phyloP scores from a whole-genome alignment of 2,113 vertebrate genomes.

The Arenaria interpres region DNA sequence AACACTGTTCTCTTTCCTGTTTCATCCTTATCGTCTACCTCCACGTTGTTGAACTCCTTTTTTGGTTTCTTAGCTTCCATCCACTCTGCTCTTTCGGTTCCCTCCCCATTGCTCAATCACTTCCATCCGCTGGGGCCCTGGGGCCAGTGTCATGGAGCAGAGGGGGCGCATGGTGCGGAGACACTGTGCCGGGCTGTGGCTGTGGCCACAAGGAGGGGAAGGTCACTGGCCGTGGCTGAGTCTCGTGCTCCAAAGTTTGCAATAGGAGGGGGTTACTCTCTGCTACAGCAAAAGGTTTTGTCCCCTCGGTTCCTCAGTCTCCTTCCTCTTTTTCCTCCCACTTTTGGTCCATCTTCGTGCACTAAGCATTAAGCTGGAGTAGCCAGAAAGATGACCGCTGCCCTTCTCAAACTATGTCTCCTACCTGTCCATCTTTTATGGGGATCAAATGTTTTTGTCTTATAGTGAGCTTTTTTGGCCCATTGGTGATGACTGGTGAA shows the following conservation, averaged over 20 bases:
- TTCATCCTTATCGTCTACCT: background rate
- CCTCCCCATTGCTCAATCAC: background rate
- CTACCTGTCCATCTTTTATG: background rate
- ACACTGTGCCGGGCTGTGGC: fast-evolving
- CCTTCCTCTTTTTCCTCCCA: background rate
- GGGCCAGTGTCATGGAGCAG: fast-evolving
- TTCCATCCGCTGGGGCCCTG: background rate
- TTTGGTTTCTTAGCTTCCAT: background rate
- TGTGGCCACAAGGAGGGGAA: background rate
- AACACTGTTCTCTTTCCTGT: background rate
- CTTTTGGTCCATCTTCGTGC: background rate
- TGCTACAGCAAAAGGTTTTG: background rate
- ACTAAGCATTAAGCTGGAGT: background rate
- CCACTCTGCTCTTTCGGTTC: background rate
- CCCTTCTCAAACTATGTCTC: background rate
- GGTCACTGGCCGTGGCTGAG: background rate
- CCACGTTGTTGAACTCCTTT: background rate
- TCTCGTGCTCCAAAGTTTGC: fast-evolving
- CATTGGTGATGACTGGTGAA: fast-evolving
- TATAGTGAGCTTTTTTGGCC: background rate
- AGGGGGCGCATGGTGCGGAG: fast-evolving
- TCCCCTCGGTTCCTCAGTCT: background rate
- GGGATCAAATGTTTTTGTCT: background rate
- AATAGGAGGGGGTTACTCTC: background rate
- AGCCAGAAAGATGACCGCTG: background rate